Evolutionary conservation across 2,888 invertebrate genomes (phyloP).

Genomic region (Antheraea assamensis): DNA sequence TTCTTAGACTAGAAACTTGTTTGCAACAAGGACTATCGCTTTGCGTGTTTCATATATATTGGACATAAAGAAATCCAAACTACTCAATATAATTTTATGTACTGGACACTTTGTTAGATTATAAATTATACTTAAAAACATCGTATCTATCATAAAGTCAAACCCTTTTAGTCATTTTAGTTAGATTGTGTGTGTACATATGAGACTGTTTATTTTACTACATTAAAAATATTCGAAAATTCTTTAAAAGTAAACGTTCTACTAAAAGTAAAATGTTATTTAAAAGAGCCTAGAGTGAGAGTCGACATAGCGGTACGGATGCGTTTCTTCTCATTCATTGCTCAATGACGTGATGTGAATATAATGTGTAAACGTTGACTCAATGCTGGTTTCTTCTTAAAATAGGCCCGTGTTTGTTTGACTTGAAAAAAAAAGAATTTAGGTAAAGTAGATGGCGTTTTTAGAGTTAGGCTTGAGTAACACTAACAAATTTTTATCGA

Average conservation of each 20-base stretch:
- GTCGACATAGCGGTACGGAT: conserved; percentile 41
- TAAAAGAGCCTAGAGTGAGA: conserved; percentile 43
- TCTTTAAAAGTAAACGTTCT: conserved; percentile 1
- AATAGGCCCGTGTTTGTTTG: neutral
- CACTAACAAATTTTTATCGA: neutral
- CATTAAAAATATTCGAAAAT: neutral
- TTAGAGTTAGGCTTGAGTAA: neutral
- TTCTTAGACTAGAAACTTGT: neutral
- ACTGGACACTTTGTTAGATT: neutral
- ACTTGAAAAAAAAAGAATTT: neutral
- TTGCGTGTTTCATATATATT: neutral
- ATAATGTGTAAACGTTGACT: conserved; percentile 8
- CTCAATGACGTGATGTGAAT: conserved; percentile 32
- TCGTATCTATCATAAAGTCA: neutral
- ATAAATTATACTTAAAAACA: neutral
- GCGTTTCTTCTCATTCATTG: conserved; percentile 38
- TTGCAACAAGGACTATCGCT: neutral
- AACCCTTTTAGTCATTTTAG: neutral
- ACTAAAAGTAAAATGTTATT: conserved; percentile 15
- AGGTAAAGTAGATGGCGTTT: neutral
- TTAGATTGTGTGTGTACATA: neutral
- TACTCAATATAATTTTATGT: neutral
- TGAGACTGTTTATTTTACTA: too few species aligned
- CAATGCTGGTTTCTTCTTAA: neutral
- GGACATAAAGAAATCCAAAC: neutral